Conservation (phyloP, 2,888 invertebrate genomes). For the Uropetala carovei region DNA sequence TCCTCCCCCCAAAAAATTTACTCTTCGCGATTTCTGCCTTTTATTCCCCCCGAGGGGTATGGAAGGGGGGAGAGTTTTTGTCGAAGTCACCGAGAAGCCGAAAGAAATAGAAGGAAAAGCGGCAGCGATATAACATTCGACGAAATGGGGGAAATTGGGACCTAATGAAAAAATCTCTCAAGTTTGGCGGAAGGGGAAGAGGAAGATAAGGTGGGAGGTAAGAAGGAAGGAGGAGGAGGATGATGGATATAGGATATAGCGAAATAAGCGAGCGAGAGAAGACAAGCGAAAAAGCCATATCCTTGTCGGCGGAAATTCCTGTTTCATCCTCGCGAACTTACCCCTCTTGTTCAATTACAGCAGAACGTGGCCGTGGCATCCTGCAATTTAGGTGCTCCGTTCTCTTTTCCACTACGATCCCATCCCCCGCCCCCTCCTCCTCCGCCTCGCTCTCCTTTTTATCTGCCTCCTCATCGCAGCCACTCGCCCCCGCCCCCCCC, state of each 20-base stretch:
- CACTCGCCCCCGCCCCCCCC: background rate
- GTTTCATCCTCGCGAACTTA: conserved; percentile 22
- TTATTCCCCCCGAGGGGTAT: background rate
- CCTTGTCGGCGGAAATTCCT: background rate
- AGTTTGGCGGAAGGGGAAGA: background rate
- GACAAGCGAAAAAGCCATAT: background rate
- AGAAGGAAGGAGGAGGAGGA: no score
- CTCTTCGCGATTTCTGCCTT: no score
- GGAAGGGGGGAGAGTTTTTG: background rate
- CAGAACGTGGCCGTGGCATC: background rate
- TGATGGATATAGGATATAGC: background rate
- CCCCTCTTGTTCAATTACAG: conserved; percentile 22
- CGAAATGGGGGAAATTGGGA: background rate
- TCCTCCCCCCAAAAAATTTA: background rate
- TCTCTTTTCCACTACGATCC: background rate
- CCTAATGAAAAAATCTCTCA: background rate
- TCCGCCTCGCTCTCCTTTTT: background rate
- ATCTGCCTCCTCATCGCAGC: background rate
- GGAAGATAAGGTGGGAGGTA: no score
- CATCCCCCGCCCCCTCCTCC: background rate
- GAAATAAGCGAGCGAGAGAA: background rate
- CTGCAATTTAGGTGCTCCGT: conserved; percentile 4
- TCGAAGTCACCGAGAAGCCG: background rate
- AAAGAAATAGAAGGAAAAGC: background rate
- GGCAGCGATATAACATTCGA: background rate